These are phyloP conservation scores for Dryomyza anilis DNA, from an alignment of 2,888 invertebrate genomes.

Conservation along the genomic window DNA sequence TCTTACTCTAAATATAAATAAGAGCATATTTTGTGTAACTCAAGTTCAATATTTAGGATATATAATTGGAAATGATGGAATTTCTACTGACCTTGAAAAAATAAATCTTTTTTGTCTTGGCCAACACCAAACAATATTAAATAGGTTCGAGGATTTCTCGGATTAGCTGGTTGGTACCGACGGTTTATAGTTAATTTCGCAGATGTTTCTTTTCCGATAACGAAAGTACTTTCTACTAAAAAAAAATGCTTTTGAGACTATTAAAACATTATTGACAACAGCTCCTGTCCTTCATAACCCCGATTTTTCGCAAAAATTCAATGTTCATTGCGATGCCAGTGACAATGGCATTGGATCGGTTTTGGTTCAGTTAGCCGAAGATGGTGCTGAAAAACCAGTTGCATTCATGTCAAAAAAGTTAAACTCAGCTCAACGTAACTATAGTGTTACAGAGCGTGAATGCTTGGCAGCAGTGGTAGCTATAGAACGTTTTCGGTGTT, in stretches of 20 bases:
- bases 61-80: background rate
- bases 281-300: background rate
- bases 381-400: conserved; percentile 15
- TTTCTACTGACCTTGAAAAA: background rate
- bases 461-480: conserved; percentile 17
- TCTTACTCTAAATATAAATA: background rate
- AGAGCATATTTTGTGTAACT: background rate
- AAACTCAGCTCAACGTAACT: conserved; percentile 10
- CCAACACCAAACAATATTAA: background rate
- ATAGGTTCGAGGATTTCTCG: conserved; percentile 4
- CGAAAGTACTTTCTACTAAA: background rate
- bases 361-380: conserved; percentile 25
- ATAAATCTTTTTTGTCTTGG: background rate
- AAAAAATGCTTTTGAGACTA: conserved; percentile 4
- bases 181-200: conserved; percentile 14
- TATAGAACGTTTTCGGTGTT: background rate
- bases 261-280: background rate
- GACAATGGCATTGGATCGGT: conserved; percentile 28
- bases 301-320: conserved; percentile 23
- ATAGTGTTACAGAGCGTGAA: conserved; percentile 17
- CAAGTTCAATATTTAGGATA: background rate
- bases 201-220: conserved; percentile 5
- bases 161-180: conserved; percentile 9
- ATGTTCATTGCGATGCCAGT: conserved; percentile 31
- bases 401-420: conserved; percentile 16